Percentiles rank a stretch among this genome's conserved stretches.
These are phyloP conservation scores for Drosophila ercepeae DNA, from an alignment of 1,140 invertebrate species.

Conservation along the genomic window DNA sequence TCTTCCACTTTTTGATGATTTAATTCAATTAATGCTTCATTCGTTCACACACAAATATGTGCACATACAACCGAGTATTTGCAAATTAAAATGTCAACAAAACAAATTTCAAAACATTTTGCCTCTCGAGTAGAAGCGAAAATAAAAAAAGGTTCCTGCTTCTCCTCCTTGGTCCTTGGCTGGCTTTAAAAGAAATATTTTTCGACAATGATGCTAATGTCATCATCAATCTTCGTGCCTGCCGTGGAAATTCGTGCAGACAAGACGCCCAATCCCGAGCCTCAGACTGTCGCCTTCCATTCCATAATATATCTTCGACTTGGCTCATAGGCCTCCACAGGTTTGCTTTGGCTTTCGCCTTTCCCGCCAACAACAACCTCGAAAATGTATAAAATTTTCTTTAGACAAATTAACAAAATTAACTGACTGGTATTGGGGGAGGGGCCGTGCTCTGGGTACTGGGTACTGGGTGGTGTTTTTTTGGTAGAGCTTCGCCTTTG, in stretches of 20 bases:
- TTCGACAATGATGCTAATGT: conserved; percentile 83
- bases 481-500: conserved; percentile 5
- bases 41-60: conserved; percentile 24
- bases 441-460: not conserved
- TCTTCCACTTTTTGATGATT: conserved; percentile 65
- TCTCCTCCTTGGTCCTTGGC: conserved; percentile 31
- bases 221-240: conserved; percentile 82
- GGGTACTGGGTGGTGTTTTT: conserved; percentile 14
- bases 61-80: conserved; percentile 55
- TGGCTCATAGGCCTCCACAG: conserved; percentile 49
- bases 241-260: conserved; percentile 49
- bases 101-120: conserved; percentile 74
- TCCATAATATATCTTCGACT: conserved; percentile 40
- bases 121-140: conserved; percentile 38
- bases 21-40: conserved; percentile 79
- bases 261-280: conserved; percentile 46
- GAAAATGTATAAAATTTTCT: conserved; percentile 59
- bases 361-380: not conserved
- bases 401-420: conserved; percentile 82
- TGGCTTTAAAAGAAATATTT: conserved; percentile 65
- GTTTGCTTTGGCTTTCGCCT: conserved; percentile 41
- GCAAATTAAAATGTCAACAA: conserved; percentile 81
- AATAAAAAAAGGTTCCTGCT: conserved; percentile 53
- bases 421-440: conserved; percentile 35
- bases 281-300: conserved; percentile 58